These are phyloP conservation scores for Drosophila mimetica DNA, from an alignment of 2,888 invertebrate genomes.

Conservation along the genomic window DNA sequence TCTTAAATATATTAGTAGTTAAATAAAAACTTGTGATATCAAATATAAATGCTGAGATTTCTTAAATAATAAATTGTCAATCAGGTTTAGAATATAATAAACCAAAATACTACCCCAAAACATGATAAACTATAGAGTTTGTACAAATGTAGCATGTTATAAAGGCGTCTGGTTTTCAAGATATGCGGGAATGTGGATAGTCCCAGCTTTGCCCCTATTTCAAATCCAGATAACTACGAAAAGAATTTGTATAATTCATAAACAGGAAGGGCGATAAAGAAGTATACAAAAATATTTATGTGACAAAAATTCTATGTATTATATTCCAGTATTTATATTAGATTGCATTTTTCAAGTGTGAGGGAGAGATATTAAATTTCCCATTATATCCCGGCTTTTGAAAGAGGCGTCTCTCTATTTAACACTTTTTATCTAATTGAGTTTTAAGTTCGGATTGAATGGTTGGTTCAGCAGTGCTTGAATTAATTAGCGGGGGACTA, in stretches of 20 bases:
- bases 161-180: not conserved
- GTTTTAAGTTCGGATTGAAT: not conserved
- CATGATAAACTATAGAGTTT: no score
- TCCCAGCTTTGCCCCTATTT: not conserved
- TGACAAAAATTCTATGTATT: not conserved
- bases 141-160: not conserved
- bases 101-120: no score
- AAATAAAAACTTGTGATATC: not conserved
- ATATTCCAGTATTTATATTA: not conserved
- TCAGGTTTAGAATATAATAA: no score
- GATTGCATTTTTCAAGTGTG: not conserved
- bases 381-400: not conserved
- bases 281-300: not conserved
- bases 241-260: not conserved
- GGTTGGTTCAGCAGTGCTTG: not conserved
- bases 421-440: constrained; percentile 27
- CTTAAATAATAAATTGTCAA: no score
- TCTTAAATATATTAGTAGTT: no score
- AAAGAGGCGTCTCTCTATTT: constrained; percentile 3
- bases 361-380: not conserved
- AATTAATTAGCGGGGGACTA: not conserved
- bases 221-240: not conserved
- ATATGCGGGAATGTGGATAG: not conserved
- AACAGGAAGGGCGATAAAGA: not conserved
- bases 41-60: not conserved